Evolutionary conservation across 2,113 vertebrate genomes (phyloP), one percentile per base, ranked within the genome.

Genomic region (Ranitomeya variabilis): DNA sequence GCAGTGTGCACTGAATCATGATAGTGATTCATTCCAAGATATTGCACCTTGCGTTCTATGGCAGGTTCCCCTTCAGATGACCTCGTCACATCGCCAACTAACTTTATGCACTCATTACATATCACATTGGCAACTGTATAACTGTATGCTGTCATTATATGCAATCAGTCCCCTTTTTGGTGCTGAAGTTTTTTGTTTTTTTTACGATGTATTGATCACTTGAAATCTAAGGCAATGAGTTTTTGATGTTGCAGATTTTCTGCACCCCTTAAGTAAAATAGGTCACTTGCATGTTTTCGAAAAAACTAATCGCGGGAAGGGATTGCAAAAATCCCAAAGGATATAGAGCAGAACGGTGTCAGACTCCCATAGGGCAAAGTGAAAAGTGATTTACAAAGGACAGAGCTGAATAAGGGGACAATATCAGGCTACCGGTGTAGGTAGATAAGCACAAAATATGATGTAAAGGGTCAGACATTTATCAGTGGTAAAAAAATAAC

Each of bases 51-150:
- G 15, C 21, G 19, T 57, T 23, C 79, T 37, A 23, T 51, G 23
- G 78, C 59, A 37, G 45, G 21, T 74, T 88, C 80, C 45, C 80
- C 80, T 83, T 88, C 69, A 83, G 55, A 26, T 73, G 79, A 74
- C 52, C 64, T 87, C 78, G 37, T 31, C 52, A 6, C 59, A 71
- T 45, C 10, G 59, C 14, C 78, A 77, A 26, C 37, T 13, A 67
- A 37, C 12, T 16, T 21, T 0, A 71, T 71, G 51, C 85, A 81
- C 16, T 23, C 55, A 67, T 80, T 6, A 2, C 26, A 78, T 55
- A 55, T 3, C 16, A 31, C 26, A 31, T 31, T 31, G 26, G 26
- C 26, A 2, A 31, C 64, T 87, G 37, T 45, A 45, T 54, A n/a
- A n/a, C 37, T 37, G 37, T 45, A 45, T 54, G 10, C 80, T 52